phyloP scores from a whole-genome alignment of 2,888 invertebrate genomes.

The Pomacea canaliculata region DNA sequence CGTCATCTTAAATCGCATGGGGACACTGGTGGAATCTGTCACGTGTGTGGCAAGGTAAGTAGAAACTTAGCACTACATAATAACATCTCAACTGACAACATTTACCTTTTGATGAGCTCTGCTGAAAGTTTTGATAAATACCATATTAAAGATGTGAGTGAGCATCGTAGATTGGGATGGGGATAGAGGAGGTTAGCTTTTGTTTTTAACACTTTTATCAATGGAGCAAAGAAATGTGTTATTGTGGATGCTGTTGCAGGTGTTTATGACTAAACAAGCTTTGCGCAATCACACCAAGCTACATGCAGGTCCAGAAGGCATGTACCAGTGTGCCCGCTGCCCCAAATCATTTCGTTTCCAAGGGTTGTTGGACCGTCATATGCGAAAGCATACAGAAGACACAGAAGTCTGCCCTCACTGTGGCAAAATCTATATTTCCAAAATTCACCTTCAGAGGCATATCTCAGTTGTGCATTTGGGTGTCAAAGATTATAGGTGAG shows the following conservation, averaged over 20 bases:
- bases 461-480: conserved; percentile 25
- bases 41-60: conserved; percentile 26
- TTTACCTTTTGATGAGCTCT: no score
- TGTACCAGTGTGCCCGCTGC: conserved; percentile 23
- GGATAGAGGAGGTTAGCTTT: no score
- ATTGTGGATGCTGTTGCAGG: neutral
- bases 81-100: no score
- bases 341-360: conserved; percentile 24
- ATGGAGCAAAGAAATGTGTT: no score
- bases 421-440: conserved; percentile 27
- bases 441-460: conserved; percentile 24
- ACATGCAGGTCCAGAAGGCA: conserved; percentile 20
- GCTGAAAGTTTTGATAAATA: no score
- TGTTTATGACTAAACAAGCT: conserved; percentile 19
- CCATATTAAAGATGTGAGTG: no score
- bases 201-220: no score
- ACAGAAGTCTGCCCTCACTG: conserved; percentile 23
- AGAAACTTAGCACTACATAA: no score
- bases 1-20: conserved; percentile 21
- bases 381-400: conserved; percentile 15
- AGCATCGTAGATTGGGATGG: no score
- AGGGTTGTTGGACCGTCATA: conserved; percentile 16
- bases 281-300: conserved; percentile 26
- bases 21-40: conserved; percentile 18
- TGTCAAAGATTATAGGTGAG: conserved; percentile 27